Base-by-base conservation (phyloP, 2,113 vertebrate genomes). In the Ranitomeya imitator region DNA sequence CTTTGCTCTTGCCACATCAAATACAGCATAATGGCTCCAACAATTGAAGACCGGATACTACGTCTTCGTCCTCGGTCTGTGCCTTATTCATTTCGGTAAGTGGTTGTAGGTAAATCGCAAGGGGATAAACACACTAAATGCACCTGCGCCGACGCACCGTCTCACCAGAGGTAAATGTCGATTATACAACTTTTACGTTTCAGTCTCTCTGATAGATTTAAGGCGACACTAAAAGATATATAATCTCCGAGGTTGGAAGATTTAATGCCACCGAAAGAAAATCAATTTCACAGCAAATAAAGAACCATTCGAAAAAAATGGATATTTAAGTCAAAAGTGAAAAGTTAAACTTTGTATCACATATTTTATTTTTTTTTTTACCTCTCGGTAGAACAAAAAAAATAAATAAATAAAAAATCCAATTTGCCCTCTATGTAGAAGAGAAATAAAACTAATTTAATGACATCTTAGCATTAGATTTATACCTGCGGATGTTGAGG, bases 1-100 rank as follows among this genome's bases (percentile, higher is more conserved):
- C 89, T 90, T 6, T 18, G 77, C 79, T 73, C 31, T 79, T 81
- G 21, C 61, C 77, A 83, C 60, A 86, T 85, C 76, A 87, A 13
- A 85, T 15, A 0, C 26, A 52, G 60, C 83, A 31, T 59, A 51
- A 26, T 60, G 87, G 60, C 10, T 87, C n/a, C n/a, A 79, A 67
- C 0, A 0, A 2, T 61, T 0, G n/a, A 0, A 13, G 45, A 59
- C 86, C 21, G 73, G 15, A 63, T 26, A 57, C 54, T 69, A 11
- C 59, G 89, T 11, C 0, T 14, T 74, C 45, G 18, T 76, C 86
- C 52, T 52, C 65, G 12, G 12, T 2, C 83, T 13, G 4, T 15
- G 7, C 55, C 59, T 69, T 76, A 21, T 77, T 89, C 65, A 60
- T 81, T 45, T 1, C 51, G 0, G 26, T 86, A 65, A 26, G 12